These are phyloP conservation scores for Alosa alosa DNA, from an alignment of 2,113 vertebrate genomes.

Conservation along the genomic window DNA sequence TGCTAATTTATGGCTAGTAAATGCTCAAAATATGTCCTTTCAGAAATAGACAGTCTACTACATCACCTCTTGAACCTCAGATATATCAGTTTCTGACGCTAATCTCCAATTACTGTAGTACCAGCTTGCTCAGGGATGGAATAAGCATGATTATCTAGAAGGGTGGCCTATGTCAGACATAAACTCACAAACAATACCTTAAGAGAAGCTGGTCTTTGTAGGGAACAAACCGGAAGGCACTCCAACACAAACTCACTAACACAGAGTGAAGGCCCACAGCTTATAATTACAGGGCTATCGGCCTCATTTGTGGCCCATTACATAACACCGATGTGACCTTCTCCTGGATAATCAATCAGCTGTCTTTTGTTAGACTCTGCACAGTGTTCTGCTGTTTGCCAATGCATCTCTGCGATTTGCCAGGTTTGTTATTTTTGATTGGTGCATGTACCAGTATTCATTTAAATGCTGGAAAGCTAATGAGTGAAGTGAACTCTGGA, in stretches of 20 bases:
- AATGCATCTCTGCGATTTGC: neutral
- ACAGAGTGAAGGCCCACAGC: neutral
- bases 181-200: neutral
- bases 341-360: conserved; percentile 28
- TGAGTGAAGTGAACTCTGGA: neutral
- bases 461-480: neutral
- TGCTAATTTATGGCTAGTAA: no score
- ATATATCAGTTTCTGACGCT: neutral
- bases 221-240: neutral
- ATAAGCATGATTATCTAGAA: neutral
- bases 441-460: neutral
- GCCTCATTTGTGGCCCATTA: conserved; percentile 19
- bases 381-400: neutral
- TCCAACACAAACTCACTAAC: neutral
- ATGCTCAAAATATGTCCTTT: no score
- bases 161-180: neutral
- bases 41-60: no score
- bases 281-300: neutral
- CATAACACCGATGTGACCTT: conserved; percentile 15
- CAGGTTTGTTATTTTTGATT: neutral
- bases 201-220: neutral
- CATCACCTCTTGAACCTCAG: neutral
- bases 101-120: neutral
- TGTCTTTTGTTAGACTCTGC: neutral
- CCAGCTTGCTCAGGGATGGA: neutral